Base-by-base conservation (phyloP, 2,113 vertebrate species). In the Pogona vitticeps region DNA sequence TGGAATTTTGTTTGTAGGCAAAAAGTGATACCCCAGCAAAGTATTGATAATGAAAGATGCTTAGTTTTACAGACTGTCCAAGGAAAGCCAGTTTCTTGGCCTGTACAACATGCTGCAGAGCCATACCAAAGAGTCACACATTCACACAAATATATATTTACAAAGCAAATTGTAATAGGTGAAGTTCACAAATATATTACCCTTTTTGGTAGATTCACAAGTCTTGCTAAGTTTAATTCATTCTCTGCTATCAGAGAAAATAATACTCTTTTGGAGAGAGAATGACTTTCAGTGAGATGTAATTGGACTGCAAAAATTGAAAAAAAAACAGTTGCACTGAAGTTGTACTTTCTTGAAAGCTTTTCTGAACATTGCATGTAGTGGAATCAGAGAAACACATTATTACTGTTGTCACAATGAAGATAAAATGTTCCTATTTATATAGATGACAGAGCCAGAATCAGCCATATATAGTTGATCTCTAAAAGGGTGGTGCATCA, bases 41-140 rank as follows among this genome's bases (percentile, higher is more conserved):
- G 88, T 92, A 94, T 92, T 93, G 95, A 96, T 96, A 96, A 94
- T 95, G 88, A 88, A 94, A 82, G 95, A 95, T 94, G 94, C 95
- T 96, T 95, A 95, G 93, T 77, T 70, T 85, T 90, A 59, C 91
- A 92, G 79, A 95, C 94, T 90, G 89, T 86, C 85, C 80, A 36
- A 36, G 18, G 86, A 76, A 79, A 90, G 31, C 90, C 90, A 95
- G 94, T 93, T 94, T 92, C 92, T 91, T 95, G 94, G 94, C 94
- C 85, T 76, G 72, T 77, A 82, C 78, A 76, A 86, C 91, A 93
- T 94, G 95, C 82, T 89, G 85, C 92, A 94, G 94, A 96, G 91
- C 81, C 90, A 77, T 90, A 90, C 95, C 94, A 96, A 92, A 94
- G 73, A 80, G 83, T 94, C 77, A 83, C 89, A 84, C 91, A 90